phyloP scores from a whole-genome alignment of 2,797 vertebrate genomes.

The Eulemur albifrons region DNA sequence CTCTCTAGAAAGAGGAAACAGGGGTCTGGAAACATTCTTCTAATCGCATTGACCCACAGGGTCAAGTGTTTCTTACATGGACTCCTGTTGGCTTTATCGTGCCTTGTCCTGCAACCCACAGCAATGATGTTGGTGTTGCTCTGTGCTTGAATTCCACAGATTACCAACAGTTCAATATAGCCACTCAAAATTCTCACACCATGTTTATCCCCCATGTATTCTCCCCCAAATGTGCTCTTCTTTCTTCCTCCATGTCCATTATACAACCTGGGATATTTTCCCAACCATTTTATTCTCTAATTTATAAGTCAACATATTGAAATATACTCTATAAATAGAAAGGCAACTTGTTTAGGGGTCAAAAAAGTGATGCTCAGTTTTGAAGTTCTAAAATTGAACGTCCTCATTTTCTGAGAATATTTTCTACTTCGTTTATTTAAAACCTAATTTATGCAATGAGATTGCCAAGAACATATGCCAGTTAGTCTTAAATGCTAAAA shows the following conservation, averaged over 20 bases:
- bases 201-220: background rate
- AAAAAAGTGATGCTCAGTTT: slow-evolving; percentile 57
- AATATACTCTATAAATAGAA: slow-evolving; percentile 39
- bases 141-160: background rate
- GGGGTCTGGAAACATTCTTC: background rate
- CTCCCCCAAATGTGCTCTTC: background rate
- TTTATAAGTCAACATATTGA: background rate
- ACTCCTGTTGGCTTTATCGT: background rate
- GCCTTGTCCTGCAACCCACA: background rate
- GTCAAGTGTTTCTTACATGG: background rate
- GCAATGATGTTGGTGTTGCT: background rate
- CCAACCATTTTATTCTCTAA: background rate
- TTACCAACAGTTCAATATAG: background rate
- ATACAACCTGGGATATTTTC: background rate
- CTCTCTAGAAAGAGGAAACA: background rate
- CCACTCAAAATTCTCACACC: background rate
- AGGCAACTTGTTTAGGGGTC: slow-evolving; percentile 41
- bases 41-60: background rate
- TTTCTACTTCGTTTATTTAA: slow-evolving; percentile 71
- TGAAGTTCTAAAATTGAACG: slow-evolving; percentile 70
- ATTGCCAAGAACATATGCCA: slow-evolving; percentile 77
- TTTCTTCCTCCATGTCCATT: background rate
- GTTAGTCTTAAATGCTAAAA: slow-evolving; percentile 71
- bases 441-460: slow-evolving; percentile 74
- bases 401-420: slow-evolving; percentile 70